Percentiles rank a stretch among this genome's conserved stretches.
These are phyloP conservation scores for Psilopsiagon aurifrons DNA, from an alignment of 2,113 vertebrate genomes.

Conservation along the genomic window DNA sequence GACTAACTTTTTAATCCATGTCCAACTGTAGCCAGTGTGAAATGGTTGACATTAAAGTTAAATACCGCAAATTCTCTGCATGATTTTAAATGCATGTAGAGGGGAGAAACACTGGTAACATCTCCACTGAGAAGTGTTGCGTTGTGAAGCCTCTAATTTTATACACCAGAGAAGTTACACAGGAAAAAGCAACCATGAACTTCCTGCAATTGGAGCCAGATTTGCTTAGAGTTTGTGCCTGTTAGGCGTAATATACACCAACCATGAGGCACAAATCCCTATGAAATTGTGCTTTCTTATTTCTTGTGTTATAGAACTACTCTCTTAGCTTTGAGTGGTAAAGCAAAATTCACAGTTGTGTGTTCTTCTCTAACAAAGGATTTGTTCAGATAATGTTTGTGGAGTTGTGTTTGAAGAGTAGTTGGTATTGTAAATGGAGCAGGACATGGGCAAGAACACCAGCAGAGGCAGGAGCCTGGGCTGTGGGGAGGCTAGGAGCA, in stretches of 20 bases:
- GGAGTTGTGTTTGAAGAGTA: background rate
- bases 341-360: background rate
- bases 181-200: background rate
- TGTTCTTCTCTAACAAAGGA: background rate
- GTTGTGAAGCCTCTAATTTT: background rate
- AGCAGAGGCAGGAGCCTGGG: background rate
- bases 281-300: background rate
- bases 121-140: background rate
- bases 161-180: background rate
- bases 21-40: background rate
- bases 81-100: background rate
- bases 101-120: background rate
- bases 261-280: background rate
- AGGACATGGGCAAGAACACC: background rate
- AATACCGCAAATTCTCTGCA: background rate
- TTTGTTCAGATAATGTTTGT: background rate
- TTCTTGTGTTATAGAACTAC: background rate
- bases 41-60: background rate
- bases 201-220: background rate
- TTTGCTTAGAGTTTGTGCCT: background rate
- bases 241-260: background rate
- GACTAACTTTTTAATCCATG: background rate
- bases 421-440: background rate
- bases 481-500: background rate
- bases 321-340: background rate